Percentiles rank a stretch among this genome's conserved stretches.
Evolutionary conservation across 2,113 vertebrate genomes (phyloP).

Genomic region (Spermophilus dauricus): DNA sequence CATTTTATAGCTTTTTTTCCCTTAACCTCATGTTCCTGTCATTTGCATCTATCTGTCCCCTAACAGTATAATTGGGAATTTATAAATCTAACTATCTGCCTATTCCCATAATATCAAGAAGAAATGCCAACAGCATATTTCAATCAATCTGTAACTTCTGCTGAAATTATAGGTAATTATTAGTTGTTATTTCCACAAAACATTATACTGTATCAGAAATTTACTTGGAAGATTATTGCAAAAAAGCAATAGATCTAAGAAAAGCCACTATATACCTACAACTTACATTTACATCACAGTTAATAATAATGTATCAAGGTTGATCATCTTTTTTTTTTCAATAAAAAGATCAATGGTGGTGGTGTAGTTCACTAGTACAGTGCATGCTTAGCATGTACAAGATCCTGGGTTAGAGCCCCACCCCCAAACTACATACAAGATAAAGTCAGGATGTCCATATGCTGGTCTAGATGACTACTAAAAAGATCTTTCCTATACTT

Average conservation of each 20-base stretch:
- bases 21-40: too few relatives aligned
- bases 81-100: neutral
- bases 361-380: neutral
- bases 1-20: too few relatives aligned
- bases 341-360: neutral
- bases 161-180: neutral
- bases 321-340: neutral
- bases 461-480: neutral
- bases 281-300: neutral
- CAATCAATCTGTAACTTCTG: constrained; percentile 2
- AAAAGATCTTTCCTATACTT: constrained; percentile 22
- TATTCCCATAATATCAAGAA: neutral
- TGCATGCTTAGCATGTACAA: neutral
- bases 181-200: neutral
- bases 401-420: neutral
- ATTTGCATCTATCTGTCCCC: too few relatives aligned
- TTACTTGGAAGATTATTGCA: neutral
- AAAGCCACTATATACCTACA: neutral
- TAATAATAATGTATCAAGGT: neutral
- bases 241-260: neutral
- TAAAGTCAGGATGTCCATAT: neutral
- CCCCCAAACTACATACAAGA: neutral
- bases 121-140: neutral
- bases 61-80: neutral
- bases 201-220: neutral